Conservation (phyloP, 2,113 vertebrate species). For the Pantherophis guttatus region DNA sequence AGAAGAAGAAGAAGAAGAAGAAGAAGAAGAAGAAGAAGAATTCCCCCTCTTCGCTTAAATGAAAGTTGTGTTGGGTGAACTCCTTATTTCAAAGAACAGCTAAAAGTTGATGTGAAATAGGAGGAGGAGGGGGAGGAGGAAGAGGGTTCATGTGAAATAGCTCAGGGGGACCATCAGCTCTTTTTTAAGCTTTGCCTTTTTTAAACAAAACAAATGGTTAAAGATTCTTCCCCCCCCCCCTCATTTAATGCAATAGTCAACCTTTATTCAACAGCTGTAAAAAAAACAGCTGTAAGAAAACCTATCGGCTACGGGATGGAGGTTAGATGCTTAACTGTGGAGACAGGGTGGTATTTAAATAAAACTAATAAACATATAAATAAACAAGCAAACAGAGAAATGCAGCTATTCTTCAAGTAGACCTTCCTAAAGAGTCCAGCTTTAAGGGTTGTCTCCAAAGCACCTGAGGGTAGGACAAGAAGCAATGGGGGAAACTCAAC, state of each 20-base stretch:
- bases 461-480: no score
- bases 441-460: not conserved
- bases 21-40: no score
- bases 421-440: not conserved
- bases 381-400: no score
- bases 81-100: not conserved
- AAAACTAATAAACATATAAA: no score
- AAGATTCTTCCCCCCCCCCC: not conserved
- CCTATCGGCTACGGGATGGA: not conserved
- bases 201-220: not conserved
- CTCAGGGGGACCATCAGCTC: no score
- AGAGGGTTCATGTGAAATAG: no score
- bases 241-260: not conserved
- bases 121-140: no score
- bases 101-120: not conserved
- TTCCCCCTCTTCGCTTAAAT: not conserved
- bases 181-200: not conserved
- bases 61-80: constrained; percentile 8
- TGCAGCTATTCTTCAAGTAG: not conserved
- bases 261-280: not conserved
- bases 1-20: not conserved
- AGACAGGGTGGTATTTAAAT: no score
- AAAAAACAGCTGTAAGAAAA: not conserved
- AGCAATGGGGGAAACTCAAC: no score
- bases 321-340: no score